A percentile compares a stretch with the other conserved stretches of the same genome.
These are phyloP conservation scores for Vandiemenella viatica DNA, from an alignment of 2,888 invertebrate species.

Conservation along the genomic window DNA sequence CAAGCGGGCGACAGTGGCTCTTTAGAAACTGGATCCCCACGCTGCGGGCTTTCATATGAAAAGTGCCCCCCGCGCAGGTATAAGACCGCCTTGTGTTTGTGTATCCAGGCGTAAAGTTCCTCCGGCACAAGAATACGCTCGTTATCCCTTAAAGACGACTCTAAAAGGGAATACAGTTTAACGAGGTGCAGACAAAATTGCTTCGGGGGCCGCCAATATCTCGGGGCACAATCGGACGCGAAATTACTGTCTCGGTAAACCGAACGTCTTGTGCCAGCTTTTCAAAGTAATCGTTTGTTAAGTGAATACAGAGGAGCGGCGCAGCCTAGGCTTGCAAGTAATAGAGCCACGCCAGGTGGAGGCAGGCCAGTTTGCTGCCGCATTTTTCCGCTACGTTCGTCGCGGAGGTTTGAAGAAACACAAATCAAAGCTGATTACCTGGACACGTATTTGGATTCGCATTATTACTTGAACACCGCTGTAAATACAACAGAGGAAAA, in stretches of 20 bases:
- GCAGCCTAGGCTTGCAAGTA: too few species aligned
- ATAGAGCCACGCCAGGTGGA: too few species aligned
- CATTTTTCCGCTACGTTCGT: too few species aligned
- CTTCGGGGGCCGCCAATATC: not conserved
- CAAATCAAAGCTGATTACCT: too few species aligned
- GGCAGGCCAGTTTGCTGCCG: too few species aligned
- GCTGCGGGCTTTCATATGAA: not conserved
- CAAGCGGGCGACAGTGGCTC: not conserved
- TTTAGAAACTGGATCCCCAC: not conserved
- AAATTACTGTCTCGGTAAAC: not conserved
- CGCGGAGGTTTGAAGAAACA: too few species aligned
- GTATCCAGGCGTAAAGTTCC: not conserved
- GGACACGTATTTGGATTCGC: too few species aligned
- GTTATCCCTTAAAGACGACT: not conserved
- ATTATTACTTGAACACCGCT: too few species aligned
- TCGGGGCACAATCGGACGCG: not conserved
- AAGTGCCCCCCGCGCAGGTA: not conserved
- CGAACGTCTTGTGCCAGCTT: not conserved
- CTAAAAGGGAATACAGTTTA: not conserved
- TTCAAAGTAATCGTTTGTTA: not conserved
- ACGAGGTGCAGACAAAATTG: not conserved
- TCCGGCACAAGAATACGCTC: not conserved
- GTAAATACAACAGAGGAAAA: too few species aligned
- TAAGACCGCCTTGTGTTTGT: not conserved
- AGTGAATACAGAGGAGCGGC: too few species aligned